Conservation (phyloP, 2,888 invertebrate genomes). For the Platynereis dumerilii region DNA sequence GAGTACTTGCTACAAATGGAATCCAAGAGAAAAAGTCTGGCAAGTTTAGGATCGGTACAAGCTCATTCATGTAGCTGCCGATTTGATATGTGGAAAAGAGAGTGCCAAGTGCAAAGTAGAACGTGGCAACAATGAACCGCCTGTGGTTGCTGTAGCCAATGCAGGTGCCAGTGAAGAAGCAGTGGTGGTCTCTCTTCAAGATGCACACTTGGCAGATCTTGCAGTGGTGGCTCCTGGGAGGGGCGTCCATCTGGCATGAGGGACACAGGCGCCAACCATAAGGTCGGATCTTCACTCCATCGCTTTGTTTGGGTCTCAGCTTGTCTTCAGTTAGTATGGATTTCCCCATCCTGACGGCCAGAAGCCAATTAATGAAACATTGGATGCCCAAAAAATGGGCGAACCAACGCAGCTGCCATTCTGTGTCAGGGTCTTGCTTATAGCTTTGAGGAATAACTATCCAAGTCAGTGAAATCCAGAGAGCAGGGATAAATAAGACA, state of each 20-base stretch:
- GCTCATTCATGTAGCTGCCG: too few relatives aligned
- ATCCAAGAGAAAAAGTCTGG: too few relatives aligned
- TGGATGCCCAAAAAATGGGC: not conserved
- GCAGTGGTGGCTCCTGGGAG: slow-evolving; percentile 21
- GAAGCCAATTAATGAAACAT: not conserved
- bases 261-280: not conserved
- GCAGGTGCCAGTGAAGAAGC: slow-evolving; percentile 18
- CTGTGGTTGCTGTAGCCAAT: slow-evolving; percentile 18
- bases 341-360: not conserved
- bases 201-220: slow-evolving; percentile 14
- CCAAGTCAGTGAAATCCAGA: too few relatives aligned
- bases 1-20: too few relatives aligned
- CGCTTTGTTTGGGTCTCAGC: not conserved
- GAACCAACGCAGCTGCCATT: too few relatives aligned
- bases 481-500: not conserved
- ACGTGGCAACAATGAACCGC: slow-evolving; percentile 8
- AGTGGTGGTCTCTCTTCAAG: slow-evolving; percentile 24
- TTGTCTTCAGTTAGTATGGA: not conserved
- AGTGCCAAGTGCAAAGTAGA: slow-evolving; percentile 5
- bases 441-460: too few relatives aligned
- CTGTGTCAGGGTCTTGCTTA: too few relatives aligned
- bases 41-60: too few relatives aligned
- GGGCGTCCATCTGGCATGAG: slow-evolving; percentile 1
- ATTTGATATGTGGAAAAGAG: too few relatives aligned
- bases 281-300: not conserved